These are phyloP conservation scores for Sinohyriopsis cumingii DNA, from an alignment of 2,888 invertebrate species.

Conservation along the genomic window DNA sequence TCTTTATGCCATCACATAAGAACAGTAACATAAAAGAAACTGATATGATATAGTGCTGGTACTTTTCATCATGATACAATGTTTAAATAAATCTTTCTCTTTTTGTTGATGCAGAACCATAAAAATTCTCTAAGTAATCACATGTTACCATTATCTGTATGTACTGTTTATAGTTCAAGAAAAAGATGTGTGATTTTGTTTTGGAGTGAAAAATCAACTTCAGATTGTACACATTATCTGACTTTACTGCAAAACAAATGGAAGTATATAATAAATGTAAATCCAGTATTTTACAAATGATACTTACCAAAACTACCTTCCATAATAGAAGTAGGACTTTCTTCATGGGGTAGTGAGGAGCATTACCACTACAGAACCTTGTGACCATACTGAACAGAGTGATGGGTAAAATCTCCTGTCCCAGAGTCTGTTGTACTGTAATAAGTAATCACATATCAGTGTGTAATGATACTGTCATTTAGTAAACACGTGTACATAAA, in stretches of 20 bases:
- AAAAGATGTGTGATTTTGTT: too few relatives aligned
- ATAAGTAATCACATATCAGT: not conserved
- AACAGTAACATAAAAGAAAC: too few relatives aligned
- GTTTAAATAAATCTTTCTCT: too few relatives aligned
- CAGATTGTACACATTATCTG: too few relatives aligned
- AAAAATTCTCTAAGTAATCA: too few relatives aligned
- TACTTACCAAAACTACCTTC: slow-evolving; percentile 89
- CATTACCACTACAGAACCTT: slow-evolving; percentile 93
- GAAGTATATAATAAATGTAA: not conserved
- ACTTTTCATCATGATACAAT: too few relatives aligned
- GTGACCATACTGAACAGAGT: slow-evolving; percentile 97
- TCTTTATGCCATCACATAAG: too few relatives aligned
- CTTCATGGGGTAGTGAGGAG: slow-evolving; percentile 98
- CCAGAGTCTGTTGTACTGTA: slow-evolving; percentile 55
- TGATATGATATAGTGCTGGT: too few relatives aligned
- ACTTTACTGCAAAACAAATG: not conserved
- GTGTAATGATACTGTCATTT: not conserved
- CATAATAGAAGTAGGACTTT: slow-evolving; percentile 95
- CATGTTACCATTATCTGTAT: too few relatives aligned
- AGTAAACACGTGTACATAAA: not conserved
- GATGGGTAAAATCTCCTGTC: slow-evolving; percentile 88
- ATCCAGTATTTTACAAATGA: not conserved
- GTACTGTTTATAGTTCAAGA: too few relatives aligned
- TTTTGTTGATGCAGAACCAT: too few relatives aligned
- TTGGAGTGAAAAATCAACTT: too few relatives aligned